These are phyloP conservation scores for Mormyrus proboscirostris DNA, from an alignment of 2,797 vertebrate species.

Conservation along the genomic window DNA sequence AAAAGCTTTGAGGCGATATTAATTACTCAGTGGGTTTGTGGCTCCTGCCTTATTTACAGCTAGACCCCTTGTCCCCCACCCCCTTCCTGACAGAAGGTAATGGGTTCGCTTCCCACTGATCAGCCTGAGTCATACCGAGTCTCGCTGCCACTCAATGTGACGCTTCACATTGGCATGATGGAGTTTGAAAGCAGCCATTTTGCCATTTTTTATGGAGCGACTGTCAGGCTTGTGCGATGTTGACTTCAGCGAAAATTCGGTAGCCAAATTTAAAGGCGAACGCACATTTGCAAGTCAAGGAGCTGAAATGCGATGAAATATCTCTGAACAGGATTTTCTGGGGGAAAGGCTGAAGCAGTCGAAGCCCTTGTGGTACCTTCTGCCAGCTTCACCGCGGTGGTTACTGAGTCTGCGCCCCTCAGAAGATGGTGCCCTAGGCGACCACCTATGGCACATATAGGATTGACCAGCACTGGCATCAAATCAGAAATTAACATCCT, in stretches of 20 bases:
- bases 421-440: background rate
- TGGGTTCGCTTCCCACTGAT: background rate
- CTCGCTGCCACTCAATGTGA: background rate
- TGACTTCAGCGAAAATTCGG: background rate
- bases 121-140: background rate
- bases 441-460: background rate
- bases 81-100: constrained; percentile 1
- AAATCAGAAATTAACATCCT: background rate
- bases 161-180: background rate
- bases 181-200: background rate
- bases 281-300: background rate
- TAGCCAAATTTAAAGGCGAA: background rate
- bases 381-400: background rate
- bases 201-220: background rate
- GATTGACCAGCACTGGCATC: background rate
- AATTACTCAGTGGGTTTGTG: background rate
- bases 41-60: background rate
- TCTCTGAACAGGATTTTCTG: background rate
- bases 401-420: background rate
- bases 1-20: background rate
- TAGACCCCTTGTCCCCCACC: constrained; percentile 14
- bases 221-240: background rate
- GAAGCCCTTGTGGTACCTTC: background rate
- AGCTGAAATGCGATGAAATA: background rate
- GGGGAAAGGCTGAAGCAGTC: background rate